These are phyloP conservation scores for Scopus umbretta DNA, from an alignment of 2,113 vertebrate genomes.

Conservation along the genomic window DNA sequence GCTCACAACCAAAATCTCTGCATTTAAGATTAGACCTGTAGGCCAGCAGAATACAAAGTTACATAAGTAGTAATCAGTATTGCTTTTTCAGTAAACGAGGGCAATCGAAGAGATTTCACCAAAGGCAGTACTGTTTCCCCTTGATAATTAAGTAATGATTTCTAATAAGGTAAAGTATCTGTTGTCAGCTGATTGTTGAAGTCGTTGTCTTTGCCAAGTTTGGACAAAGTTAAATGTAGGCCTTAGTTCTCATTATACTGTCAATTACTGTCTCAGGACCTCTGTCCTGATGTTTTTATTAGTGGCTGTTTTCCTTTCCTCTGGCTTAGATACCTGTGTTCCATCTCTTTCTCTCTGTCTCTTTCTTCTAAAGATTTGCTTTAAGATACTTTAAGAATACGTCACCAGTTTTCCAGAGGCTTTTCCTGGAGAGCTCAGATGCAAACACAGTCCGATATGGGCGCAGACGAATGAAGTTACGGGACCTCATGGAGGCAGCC, in stretches of 20 bases:
- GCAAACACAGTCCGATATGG: slow-evolving; percentile 87
- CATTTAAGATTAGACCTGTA: not conserved
- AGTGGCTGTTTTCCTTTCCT: not conserved
- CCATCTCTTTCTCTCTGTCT: not conserved
- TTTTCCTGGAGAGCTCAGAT: slow-evolving; percentile 80
- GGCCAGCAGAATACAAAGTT: not conserved
- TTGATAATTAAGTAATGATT: not conserved
- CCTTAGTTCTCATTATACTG: not conserved
- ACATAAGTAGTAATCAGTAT: not conserved
- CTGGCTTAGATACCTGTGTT: not conserved
- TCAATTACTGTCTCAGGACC: not conserved
- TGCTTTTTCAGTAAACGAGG: not conserved
- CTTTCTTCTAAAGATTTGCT: slow-evolving; percentile 81
- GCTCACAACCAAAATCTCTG: not conserved
- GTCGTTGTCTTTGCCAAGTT: not conserved
- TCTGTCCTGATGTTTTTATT: not conserved
- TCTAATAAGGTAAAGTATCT: not conserved
- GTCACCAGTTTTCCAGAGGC: slow-evolving; percentile 92
- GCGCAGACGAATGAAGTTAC: slow-evolving; percentile 91
- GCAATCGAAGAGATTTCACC: not conserved
- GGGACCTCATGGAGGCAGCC: slow-evolving; percentile 95
- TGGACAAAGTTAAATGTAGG: not conserved
- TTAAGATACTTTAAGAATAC: slow-evolving; percentile 86
- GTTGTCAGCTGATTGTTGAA: not conserved
- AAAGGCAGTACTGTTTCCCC: not conserved